Base-by-base conservation (phyloP, 2,797 vertebrate genomes). In the Epinephelus coioides region DNA sequence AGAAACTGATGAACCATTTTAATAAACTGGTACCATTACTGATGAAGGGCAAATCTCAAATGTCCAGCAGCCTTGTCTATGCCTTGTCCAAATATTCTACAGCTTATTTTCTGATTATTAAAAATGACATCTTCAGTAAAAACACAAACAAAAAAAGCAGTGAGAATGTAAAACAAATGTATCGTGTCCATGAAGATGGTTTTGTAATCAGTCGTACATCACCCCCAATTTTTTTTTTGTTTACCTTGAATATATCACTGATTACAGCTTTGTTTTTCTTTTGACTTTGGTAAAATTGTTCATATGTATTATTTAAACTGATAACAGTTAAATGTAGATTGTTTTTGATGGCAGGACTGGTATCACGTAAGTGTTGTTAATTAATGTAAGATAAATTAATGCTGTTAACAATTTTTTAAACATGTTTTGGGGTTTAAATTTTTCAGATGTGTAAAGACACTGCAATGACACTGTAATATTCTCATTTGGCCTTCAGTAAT, bases 161-260 rank as follows among this genome's bases (percentile, higher is more conserved):
- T 67, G 44, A 83, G 77, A 88, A 87, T 87, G 80, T 92, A 72
- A 88, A 43, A 80, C 51, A 67, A 17, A 69, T 82, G 55, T 50
- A 47, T 50, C 71, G 8, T 71, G 62, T 86, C 67, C 30, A 64
- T 54, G 50, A 69, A 74, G 14, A 78, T 60, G 13, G 14, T 72
- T 87, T 77, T 64, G 38, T 82, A 40, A 78, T 70, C n/a, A 67
- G 60, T 70, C 57, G 27, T 61, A 56, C 3, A 1, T 66, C 44
- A 53, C 40, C 43, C n/a, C 3, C n/a, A 5, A 4, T n/a, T 64
- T 49, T 54, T 15, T 15, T 46, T 3, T 57, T 30, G 60, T 40
- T 14, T 25, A 60, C 19, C 54, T 38, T 69, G 5, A 73, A 55
- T 8, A 17, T 5, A 53, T 75, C 34, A 49, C 62, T 71, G 51